Percentiles rank a stretch among this genome's conserved stretches.
phyloP scores from a whole-genome alignment of 2,113 vertebrate genomes.

The Clarias gariepinus region DNA sequence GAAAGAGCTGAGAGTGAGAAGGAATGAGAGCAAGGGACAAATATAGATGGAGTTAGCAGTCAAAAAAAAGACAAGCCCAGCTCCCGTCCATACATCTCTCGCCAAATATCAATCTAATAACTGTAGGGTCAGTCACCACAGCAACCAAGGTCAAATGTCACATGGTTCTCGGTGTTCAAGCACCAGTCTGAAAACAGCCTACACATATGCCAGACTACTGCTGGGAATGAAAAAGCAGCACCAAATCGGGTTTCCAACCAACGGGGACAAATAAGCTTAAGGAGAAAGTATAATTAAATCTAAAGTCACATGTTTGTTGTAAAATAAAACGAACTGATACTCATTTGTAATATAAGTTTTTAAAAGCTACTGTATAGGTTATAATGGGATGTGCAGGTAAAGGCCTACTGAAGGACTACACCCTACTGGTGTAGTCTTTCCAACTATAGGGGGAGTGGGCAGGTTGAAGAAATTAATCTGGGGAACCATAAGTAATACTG shows the following conservation, averaged over 20 bases:
- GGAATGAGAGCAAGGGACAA: constrained; percentile 24
- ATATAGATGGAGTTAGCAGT: constrained; percentile 23
- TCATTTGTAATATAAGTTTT: background rate
- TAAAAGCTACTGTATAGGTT: background rate
- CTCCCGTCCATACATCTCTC: constrained; percentile 38
- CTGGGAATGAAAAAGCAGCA: constrained; percentile 13
- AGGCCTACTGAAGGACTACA: no score
- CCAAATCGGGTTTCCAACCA: background rate
- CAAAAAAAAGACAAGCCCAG: constrained; percentile 16
- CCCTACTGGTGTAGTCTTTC: background rate
- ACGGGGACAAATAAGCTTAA: background rate
- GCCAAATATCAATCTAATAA: constrained; percentile 60
- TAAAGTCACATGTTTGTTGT: background rate
- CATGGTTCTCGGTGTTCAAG: constrained; percentile 26
- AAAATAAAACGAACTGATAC: background rate
- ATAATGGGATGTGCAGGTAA: background rate
- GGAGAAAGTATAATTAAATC: background rate
- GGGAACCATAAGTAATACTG: background rate
- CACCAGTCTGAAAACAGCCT: constrained; percentile 29
- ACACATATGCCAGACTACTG: constrained; percentile 50
- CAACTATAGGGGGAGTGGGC: background rate
- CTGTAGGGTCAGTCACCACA: constrained; percentile 51
- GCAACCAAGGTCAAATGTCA: constrained; percentile 44
- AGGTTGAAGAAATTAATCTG: background rate
- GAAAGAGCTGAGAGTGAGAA: constrained; percentile 41